Conservation (phyloP, 2,113 vertebrate species). For the Candoia aspera region DNA sequence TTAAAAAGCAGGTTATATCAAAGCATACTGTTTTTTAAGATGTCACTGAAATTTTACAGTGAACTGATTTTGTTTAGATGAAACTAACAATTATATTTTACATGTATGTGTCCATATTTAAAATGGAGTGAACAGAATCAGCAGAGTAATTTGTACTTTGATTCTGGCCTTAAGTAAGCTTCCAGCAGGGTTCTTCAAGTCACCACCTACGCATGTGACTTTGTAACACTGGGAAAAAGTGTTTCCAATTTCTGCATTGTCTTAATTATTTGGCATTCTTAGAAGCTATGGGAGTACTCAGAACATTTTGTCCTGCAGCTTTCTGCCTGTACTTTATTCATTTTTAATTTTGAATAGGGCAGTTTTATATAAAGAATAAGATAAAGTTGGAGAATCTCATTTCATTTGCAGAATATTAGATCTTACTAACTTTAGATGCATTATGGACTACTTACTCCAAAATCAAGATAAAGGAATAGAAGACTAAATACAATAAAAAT, state of each 20-base stretch:
- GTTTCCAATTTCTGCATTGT: neutral
- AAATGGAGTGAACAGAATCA: neutral
- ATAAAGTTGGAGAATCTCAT: neutral
- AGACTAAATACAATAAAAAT: conserved; percentile 12
- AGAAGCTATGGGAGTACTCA: neutral
- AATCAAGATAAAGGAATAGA: neutral
- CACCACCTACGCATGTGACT: neutral
- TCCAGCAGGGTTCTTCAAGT: neutral
- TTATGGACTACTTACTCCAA: neutral
- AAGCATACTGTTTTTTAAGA: neutral
- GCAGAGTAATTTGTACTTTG: neutral
- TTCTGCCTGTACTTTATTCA: neutral
- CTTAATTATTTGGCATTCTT: neutral
- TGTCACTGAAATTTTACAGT: neutral
- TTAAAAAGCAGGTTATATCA: neutral
- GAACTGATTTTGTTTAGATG: neutral
- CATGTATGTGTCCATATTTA: neutral
- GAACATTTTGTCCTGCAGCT: neutral
- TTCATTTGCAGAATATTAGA: neutral
- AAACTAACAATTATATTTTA: neutral
- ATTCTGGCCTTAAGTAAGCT: neutral
- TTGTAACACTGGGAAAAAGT: neutral
- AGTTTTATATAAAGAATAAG: neutral
- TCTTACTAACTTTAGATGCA: neutral
- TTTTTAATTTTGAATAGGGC: neutral